Conservation (phyloP, 2,797 vertebrate species). For the Microtus agrestis region DNA sequence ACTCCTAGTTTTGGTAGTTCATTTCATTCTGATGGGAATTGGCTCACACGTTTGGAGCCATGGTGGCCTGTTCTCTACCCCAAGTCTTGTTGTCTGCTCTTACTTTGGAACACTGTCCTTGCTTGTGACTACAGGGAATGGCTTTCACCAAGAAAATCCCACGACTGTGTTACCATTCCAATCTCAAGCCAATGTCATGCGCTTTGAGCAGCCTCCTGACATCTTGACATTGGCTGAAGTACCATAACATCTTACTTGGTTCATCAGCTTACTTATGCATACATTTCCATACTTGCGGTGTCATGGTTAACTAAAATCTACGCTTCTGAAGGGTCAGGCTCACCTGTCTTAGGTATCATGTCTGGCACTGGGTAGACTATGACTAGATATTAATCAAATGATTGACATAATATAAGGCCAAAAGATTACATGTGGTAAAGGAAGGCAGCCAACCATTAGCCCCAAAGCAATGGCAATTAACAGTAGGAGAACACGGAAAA, state of each 20-base stretch:
- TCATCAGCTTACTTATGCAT: background rate
- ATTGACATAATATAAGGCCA: background rate
- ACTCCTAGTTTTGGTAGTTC: background rate
- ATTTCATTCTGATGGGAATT: background rate
- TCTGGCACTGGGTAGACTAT: background rate
- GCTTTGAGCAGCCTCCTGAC: background rate
- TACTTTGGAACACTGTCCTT: background rate
- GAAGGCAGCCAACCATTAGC: background rate
- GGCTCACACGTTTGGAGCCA: background rate
- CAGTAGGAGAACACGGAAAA: background rate
- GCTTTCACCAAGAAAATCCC: background rate
- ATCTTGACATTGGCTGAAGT: background rate
- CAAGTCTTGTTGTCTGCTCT: background rate
- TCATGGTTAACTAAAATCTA: background rate
- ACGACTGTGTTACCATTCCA: background rate
- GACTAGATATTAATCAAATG: background rate
- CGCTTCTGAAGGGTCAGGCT: background rate
- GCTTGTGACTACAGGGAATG: background rate
- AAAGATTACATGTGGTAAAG: background rate
- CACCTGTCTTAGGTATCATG: background rate
- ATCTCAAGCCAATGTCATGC: background rate
- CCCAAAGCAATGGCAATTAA: background rate
- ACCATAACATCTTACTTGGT: background rate
- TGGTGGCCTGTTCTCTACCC: background rate
- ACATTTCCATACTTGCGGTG: background rate